Base-by-base conservation (phyloP, 1,140 invertebrate genomes). In the Dolichoris vasculosae region DNA sequence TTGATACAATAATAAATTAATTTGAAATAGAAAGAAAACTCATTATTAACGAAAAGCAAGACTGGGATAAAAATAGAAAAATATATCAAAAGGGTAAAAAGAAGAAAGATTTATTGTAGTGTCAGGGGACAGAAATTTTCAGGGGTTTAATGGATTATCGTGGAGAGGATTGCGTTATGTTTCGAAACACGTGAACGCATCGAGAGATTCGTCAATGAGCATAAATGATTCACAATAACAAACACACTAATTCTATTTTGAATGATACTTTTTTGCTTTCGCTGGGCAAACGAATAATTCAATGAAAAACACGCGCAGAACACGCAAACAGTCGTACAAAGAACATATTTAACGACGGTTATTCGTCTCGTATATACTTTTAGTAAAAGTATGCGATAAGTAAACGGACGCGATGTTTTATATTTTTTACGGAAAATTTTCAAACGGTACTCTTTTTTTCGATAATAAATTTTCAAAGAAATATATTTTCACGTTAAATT, bases 31-130 rank as follows among this genome's bases (percentile, higher is more conserved):
- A 9, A 71, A 71, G 17, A 40, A 30, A 71, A 71, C 0, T 23
- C 6, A 40, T 67, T 32, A 32, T 71, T 23, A 40, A 40, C 23
- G 23, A 71, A 40, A 71, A 38, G 3, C 6, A 40, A 38, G 35
- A 40, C 35, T 35, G 4, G 17, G 67, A 40, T 71, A 20, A 71
- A 32, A 71, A 71, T 71, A 38, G 40, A 71, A 51, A 71, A 40
- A 71, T 40, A 35, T 67, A 67, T 11, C 30, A 40, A 71, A 3
- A 11, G 32, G 11, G 6, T 71, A 13, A 71, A 71, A 71, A 38
- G 67, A 4, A 40, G 67, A 71, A 40, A 71, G 67, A 71, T 71
- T 71, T 71, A 71, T 71, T 71, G 23, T 71, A 26, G 67, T 26
- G 26, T 40, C 6, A 40, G 38, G 35, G 13, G 32, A 51, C 1